Percentiles rank a stretch among this genome's conserved stretches.
Evolutionary conservation across 2,113 vertebrate genomes (phyloP).

Genomic region (Xiphorhynchus elegans): DNA sequence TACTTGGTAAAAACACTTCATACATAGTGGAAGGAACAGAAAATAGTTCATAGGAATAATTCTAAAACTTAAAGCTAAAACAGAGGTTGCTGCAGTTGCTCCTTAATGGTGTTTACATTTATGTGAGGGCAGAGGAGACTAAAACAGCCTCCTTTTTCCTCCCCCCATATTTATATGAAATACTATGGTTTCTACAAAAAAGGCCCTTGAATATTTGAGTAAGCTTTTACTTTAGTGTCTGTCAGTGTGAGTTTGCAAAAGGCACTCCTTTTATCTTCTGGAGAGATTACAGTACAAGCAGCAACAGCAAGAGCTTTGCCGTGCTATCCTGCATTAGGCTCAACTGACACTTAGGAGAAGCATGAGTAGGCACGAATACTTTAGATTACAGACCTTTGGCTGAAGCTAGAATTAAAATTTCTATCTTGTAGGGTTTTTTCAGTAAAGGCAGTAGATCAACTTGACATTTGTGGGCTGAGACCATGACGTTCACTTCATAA

Average conservation of each 20-base stretch:
- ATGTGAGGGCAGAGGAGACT: background rate
- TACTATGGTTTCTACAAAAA: background rate
- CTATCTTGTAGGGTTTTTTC: background rate
- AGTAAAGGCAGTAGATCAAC: conserved; percentile 23
- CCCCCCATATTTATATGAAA: background rate
- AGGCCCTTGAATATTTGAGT: conserved; percentile 37
- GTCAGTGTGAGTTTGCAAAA: conserved; percentile 41
- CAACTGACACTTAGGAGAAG: conserved; percentile 37
- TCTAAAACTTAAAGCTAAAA: conserved; percentile 2
- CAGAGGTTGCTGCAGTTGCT: background rate
- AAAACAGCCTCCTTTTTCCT: background rate
- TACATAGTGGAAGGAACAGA: background rate
- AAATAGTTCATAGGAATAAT: background rate
- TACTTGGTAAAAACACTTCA: background rate
- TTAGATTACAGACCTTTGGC: conserved; percentile 56
- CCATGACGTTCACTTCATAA: background rate
- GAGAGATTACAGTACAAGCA: conserved; percentile 52
- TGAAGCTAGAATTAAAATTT: conserved; percentile 51
- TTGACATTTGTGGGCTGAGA: conserved; percentile 41
- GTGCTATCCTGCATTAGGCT: conserved; percentile 54
- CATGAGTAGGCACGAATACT: conserved; percentile 32
- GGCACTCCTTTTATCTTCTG: conserved; percentile 56
- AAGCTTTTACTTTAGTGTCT: conserved; percentile 53
- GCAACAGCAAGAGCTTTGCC: background rate
- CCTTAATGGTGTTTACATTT: conserved; percentile 25